Evolutionary conservation across 2,888 invertebrate genomes (phyloP).

Genomic region (Hirtodrosophila confusa): DNA sequence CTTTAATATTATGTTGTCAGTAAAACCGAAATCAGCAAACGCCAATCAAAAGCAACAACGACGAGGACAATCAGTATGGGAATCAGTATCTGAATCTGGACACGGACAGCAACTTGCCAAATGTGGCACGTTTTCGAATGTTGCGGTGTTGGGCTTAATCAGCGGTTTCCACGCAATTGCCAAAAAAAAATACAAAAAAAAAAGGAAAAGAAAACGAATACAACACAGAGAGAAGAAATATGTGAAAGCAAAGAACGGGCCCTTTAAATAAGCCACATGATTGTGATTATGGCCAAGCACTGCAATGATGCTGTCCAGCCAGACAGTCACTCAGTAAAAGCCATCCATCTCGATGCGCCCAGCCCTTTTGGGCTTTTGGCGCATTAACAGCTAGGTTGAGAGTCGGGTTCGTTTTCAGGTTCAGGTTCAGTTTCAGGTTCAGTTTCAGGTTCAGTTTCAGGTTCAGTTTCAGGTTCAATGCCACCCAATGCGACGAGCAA

Average conservation of each 20-base stretch:
- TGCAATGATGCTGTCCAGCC: slow-evolving; percentile 15
- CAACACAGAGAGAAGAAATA: slow-evolving; percentile 48
- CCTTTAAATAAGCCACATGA: slow-evolving; percentile 63
- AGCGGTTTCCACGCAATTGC: slow-evolving; percentile 73
- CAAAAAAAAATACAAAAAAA: slow-evolving; percentile 40
- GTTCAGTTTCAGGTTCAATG: slow-evolving; percentile 58
- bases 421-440: slow-evolving; percentile 49
- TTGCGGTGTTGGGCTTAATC: slow-evolving; percentile 75
- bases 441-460: slow-evolving; percentile 58
- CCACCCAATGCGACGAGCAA: slow-evolving; percentile 67
- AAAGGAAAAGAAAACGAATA: slow-evolving; percentile 20
- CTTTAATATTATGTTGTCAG: slow-evolving; percentile 80
- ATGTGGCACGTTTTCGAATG: slow-evolving; percentile 74
- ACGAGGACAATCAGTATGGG: slow-evolving; percentile 48
- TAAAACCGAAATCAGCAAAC: slow-evolving; percentile 60
- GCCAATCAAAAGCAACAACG: slow-evolving; percentile 71
- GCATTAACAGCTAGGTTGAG: slow-evolving; percentile 66
- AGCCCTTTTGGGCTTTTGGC: slow-evolving; percentile 64
- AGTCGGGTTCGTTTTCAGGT: slow-evolving; percentile 12
- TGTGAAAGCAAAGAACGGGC: slow-evolving; percentile 72
- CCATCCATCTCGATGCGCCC: slow-evolving; percentile 22
- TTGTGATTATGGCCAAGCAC: slow-evolving; percentile 34
- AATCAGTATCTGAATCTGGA: slow-evolving; percentile 58
- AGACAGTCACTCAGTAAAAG: slow-evolving; percentile 20
- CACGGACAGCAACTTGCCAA: slow-evolving; percentile 56